Percentiles rank a stretch among this genome's conserved stretches.
These are phyloP conservation scores for Pseudachorutes palmiensis DNA, from an alignment of 1,140 invertebrate genomes.

Conservation along the genomic window DNA sequence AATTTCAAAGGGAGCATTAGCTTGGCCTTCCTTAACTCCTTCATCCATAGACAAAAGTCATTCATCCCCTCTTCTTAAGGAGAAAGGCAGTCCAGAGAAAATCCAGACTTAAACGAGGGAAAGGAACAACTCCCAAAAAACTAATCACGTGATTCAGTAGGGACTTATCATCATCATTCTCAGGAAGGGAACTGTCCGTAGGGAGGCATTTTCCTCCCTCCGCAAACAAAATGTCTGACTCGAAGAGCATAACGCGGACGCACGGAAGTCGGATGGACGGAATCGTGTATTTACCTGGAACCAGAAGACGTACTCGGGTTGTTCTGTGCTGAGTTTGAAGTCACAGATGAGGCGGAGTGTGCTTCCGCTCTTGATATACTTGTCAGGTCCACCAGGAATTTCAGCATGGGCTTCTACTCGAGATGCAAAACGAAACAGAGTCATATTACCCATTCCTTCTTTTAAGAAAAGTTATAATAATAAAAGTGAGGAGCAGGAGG, in stretches of 20 bases:
- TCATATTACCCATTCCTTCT: conserved; percentile 7
- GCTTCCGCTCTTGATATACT: conserved; percentile 44
- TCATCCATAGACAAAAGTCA: neutral
- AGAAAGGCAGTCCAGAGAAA: no score
- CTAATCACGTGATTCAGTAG: no score
- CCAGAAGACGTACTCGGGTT: conserved; percentile 48
- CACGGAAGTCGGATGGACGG: no score
- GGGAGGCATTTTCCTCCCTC: no score
- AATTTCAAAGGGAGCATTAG: neutral
- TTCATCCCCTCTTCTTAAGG: no score
- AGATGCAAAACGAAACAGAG: conserved; percentile 17
- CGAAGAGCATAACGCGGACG: neutral
- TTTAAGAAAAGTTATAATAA: conserved; percentile 19
- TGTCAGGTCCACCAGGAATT: conserved; percentile 43
- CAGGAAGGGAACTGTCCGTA: neutral
- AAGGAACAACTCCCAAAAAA: no score
- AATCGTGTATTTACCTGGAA: conserved; percentile 41
- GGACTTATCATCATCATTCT: neutral
- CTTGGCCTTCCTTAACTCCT: neutral
- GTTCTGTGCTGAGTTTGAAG: conserved; percentile 44
- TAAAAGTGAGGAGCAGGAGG: neutral
- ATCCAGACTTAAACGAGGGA: no score
- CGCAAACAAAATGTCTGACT: no score
- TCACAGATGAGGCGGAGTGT: conserved; percentile 43
- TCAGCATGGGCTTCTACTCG: conserved; percentile 36